Conservation (phyloP, 2,797 vertebrate species). For the Neosilurus hyrtlii region DNA sequence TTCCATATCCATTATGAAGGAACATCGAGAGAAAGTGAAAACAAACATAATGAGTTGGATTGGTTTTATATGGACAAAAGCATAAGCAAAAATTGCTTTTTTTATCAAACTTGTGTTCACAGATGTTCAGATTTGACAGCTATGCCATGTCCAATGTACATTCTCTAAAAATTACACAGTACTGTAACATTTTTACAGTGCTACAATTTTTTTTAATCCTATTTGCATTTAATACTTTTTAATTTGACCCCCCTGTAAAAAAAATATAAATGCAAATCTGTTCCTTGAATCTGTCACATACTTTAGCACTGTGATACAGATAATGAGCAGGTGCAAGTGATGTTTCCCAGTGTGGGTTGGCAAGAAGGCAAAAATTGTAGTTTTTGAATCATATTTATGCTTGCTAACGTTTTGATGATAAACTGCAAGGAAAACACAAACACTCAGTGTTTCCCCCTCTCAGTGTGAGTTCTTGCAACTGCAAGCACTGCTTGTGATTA, state of each 20-base stretch:
- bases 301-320: slow-evolving; percentile 5
- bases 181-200: not conserved
- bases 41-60: slow-evolving; percentile 49
- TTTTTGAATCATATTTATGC: not conserved
- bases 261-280: not conserved
- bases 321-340: slow-evolving; percentile 20
- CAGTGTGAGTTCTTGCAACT: not conserved
- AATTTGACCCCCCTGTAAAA: not conserved
- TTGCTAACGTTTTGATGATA: not conserved
- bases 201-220: not conserved
- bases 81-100: slow-evolving; percentile 1
- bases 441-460: not conserved
- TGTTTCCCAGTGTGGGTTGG: slow-evolving; percentile 14
- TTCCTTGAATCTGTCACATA: slow-evolving; percentile 26
- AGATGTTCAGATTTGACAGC: slow-evolving; percentile 45
- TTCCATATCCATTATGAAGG: slow-evolving; percentile 49
- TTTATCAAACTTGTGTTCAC: slow-evolving; percentile 29
- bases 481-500: not conserved
- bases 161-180: slow-evolving; percentile 33
- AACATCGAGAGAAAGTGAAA: slow-evolving; percentile 48
- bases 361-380: slow-evolving; percentile 18
- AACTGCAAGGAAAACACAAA: not conserved
- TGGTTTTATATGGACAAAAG: slow-evolving; percentile 51
- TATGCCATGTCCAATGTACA: slow-evolving; percentile 38
- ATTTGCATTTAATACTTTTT: not conserved